Conservation (phyloP, 2,113 vertebrate species). For the Pyrgilauda ruficollis region DNA sequence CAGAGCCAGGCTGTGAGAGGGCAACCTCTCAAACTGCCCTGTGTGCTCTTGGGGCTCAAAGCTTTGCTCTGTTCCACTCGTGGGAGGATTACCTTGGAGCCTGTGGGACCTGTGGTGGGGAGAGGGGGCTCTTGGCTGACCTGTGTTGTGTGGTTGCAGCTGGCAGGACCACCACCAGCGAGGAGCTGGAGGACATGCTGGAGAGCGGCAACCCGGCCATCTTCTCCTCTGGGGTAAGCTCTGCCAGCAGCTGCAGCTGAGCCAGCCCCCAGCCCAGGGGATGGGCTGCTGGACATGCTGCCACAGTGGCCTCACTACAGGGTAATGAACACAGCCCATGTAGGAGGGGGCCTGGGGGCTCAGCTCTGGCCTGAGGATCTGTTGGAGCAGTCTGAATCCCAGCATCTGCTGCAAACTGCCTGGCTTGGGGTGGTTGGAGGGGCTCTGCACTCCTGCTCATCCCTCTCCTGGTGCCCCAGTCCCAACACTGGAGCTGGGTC, state of each 20-base stretch:
- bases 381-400: background rate
- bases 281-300: accelerated
- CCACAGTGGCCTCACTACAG: accelerated
- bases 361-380: background rate
- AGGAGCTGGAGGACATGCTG: slow-evolving; percentile 96
- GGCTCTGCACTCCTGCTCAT: background rate
- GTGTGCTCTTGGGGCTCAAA: background rate
- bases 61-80: background rate
- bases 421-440: background rate
- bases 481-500: background rate
- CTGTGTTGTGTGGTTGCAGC: slow-evolving; percentile 70
- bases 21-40: background rate
- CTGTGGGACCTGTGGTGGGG: background rate
- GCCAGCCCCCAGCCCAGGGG: background rate
- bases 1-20: background rate
- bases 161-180: slow-evolving; percentile 93
- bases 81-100: background rate
- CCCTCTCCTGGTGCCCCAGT: background rate
- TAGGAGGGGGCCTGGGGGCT: background rate
- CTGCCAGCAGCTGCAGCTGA: background rate
- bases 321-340: background rate
- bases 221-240: slow-evolving; percentile 92
- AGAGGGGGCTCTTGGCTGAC: background rate
- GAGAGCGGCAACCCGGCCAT: slow-evolving; percentile 95
- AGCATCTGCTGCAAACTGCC: background rate